These are phyloP conservation scores for Zaprionus vittiger DNA, from an alignment of 1,140 invertebrate genomes.

Conservation along the genomic window DNA sequence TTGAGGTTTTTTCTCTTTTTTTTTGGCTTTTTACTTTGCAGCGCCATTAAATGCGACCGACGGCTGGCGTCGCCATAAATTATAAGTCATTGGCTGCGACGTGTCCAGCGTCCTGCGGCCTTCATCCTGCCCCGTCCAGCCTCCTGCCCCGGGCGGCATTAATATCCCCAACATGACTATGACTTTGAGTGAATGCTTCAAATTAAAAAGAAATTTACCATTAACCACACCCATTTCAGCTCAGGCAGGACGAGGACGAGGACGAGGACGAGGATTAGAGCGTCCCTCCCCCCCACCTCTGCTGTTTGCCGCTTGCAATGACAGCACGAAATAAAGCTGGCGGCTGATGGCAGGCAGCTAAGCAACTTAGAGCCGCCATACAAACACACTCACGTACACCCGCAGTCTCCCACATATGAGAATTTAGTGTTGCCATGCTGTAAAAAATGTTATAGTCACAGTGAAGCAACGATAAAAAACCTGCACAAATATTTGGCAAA, in stretches of 20 bases:
- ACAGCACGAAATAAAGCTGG: slow-evolving; percentile 37
- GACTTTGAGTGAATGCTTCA: slow-evolving; percentile 84
- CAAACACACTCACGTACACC: slow-evolving; percentile 14
- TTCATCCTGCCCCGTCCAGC: not conserved
- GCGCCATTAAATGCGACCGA: slow-evolving; percentile 60
- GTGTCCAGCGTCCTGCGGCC: slow-evolving; percentile 13
- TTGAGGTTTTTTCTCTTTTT: not conserved
- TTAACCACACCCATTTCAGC: slow-evolving; percentile 60
- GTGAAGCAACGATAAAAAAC: no score
- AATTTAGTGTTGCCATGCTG: not conserved
- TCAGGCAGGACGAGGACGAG: not conserved
- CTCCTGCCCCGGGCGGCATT: slow-evolving; percentile 44
- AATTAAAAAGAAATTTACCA: slow-evolving; percentile 84
- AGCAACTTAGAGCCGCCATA: slow-evolving; percentile 22
- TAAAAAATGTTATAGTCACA: not conserved
- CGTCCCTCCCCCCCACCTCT: not conserved
- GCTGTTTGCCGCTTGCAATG: slow-evolving; percentile 38
- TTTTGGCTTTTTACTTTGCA: slow-evolving; percentile 35
- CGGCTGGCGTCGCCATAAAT: slow-evolving; percentile 75
- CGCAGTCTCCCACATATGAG: not conserved
- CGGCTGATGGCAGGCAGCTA: slow-evolving; percentile 27
- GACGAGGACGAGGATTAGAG: slow-evolving; percentile 47
- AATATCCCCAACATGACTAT: slow-evolving; percentile 80
- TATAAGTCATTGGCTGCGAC: slow-evolving; percentile 76
- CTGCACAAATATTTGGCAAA: not conserved